phyloP scores from a whole-genome alignment of 2,888 invertebrate genomes.

The Notodonta ziczac region DNA sequence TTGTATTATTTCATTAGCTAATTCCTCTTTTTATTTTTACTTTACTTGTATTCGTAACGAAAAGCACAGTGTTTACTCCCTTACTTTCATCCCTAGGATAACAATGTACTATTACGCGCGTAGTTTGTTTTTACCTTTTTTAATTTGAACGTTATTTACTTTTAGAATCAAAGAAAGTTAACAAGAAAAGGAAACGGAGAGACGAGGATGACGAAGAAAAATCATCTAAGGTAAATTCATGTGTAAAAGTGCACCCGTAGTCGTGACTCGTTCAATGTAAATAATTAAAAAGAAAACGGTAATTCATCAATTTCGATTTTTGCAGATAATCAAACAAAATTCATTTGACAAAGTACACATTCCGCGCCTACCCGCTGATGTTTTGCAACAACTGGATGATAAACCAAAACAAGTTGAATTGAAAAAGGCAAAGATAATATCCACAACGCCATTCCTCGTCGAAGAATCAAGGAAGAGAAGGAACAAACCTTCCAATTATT shows the following conservation, averaged over 20 bases:
- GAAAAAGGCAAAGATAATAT: slow-evolving; percentile 50
- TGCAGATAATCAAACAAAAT: slow-evolving; percentile 60
- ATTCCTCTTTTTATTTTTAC: no score
- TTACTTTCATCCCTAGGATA: no score
- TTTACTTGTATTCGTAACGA: no score
- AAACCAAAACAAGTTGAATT: slow-evolving; percentile 44
- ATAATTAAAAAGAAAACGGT: neutral
- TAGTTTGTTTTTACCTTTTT: neutral
- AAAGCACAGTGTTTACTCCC: no score
- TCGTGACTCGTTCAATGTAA: no score
- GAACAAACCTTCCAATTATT: slow-evolving; percentile 71
- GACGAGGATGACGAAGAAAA: slow-evolving; percentile 49
- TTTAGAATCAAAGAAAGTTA: slow-evolving; percentile 38
- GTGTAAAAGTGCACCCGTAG: neutral
- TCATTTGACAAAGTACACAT: slow-evolving; percentile 60
- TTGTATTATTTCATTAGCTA: no score
- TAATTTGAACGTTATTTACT: neutral
- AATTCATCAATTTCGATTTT: slow-evolving; percentile 5
- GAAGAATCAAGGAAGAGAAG: slow-evolving; percentile 57
- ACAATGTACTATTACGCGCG: no score
- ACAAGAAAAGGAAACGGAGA: slow-evolving; percentile 66
- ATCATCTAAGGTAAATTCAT: slow-evolving; percentile 15
- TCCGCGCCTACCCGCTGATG: slow-evolving; percentile 59
- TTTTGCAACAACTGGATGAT: slow-evolving; percentile 63
- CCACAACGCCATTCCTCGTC: slow-evolving; percentile 69